Percentiles rank a stretch among this genome's conserved stretches.
Evolutionary conservation across 2,113 vertebrate genomes (phyloP).

Genomic region (Poeciliopsis prolifica): DNA sequence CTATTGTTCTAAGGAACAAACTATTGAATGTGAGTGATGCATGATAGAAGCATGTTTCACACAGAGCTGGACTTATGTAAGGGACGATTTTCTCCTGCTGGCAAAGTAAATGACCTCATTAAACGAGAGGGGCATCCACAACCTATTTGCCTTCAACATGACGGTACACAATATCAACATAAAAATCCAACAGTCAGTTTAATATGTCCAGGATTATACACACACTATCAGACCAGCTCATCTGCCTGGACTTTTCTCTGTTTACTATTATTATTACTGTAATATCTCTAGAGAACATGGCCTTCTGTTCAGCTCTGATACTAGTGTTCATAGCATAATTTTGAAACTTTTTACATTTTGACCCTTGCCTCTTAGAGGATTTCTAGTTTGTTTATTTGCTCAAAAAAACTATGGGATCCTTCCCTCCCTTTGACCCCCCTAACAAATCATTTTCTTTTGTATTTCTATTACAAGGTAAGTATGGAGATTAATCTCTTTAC

Average conservation of each 20-base stretch:
- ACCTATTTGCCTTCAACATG: constrained; percentile 29
- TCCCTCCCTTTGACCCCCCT: no score
- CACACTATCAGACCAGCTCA: neutral
- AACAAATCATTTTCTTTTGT: no score
- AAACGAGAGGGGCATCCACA: constrained; percentile 50
- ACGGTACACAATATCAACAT: constrained; percentile 58
- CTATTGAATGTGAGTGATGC: no score
- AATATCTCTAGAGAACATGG: constrained; percentile 41
- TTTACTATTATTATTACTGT: constrained; percentile 6
- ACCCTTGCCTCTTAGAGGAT: constrained; percentile 59
- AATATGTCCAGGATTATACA: constrained; percentile 28
- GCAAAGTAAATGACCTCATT: constrained; percentile 59
- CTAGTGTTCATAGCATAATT: constrained; percentile 38
- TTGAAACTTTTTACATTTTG: constrained; percentile 28
- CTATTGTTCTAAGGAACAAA: no score
- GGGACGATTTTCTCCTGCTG: no score
- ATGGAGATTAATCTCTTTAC: no score
- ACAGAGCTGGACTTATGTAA: no score
- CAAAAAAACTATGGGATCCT: neutral
- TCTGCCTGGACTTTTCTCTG: no score
- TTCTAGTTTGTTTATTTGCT: constrained; percentile 50
- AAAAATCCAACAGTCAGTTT: no score
- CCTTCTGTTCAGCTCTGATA: constrained; percentile 22
- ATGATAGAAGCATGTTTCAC: no score
- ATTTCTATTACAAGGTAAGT: no score